phyloP scores from a whole-genome alignment of 2,797 vertebrate species.

The Linurgus olivaceus region DNA sequence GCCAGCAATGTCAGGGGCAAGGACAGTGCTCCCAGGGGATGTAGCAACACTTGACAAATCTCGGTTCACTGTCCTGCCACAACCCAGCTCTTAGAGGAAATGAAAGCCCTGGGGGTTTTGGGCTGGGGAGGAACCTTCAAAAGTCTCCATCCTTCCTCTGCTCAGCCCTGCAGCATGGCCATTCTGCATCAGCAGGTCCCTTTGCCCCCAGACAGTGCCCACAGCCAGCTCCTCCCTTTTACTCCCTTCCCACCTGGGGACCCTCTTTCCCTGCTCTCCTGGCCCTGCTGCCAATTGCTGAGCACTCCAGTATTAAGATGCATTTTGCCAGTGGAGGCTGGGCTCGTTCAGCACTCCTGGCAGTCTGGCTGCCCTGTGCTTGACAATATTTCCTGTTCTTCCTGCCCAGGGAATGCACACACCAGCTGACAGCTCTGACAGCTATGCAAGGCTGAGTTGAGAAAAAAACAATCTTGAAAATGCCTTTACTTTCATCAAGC shows the following conservation, averaged over 20 bases:
- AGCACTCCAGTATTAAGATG: too few species aligned
- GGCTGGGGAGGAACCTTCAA: neutral
- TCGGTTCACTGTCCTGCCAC: neutral
- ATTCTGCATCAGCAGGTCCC: neutral
- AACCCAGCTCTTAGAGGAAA: constrained; percentile 2
- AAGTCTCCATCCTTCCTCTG: neutral
- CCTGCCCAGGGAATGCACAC: neutral
- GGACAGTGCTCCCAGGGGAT: rapidly evolving
- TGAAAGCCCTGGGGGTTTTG: neutral
- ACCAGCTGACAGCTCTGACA: neutral
- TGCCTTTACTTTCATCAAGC: neutral
- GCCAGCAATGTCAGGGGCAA: neutral
- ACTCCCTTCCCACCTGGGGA: neutral
- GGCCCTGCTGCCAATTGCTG: neutral
- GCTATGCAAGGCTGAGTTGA: neutral
- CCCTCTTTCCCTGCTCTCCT: neutral
- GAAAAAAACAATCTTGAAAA: neutral
- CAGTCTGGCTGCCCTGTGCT: neutral
- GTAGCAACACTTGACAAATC: neutral
- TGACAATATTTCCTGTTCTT: neutral
- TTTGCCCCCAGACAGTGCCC: rapidly evolving
- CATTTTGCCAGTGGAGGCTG: neutral
- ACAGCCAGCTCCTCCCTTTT: neutral
- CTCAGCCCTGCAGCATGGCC: neutral
- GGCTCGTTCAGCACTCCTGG: neutral